A percentile compares a stretch with the other conserved stretches of the same genome.
These are phyloP conservation scores for Zaprionus africanus DNA, from an alignment of 1,140 invertebrate genomes.

Conservation along the genomic window DNA sequence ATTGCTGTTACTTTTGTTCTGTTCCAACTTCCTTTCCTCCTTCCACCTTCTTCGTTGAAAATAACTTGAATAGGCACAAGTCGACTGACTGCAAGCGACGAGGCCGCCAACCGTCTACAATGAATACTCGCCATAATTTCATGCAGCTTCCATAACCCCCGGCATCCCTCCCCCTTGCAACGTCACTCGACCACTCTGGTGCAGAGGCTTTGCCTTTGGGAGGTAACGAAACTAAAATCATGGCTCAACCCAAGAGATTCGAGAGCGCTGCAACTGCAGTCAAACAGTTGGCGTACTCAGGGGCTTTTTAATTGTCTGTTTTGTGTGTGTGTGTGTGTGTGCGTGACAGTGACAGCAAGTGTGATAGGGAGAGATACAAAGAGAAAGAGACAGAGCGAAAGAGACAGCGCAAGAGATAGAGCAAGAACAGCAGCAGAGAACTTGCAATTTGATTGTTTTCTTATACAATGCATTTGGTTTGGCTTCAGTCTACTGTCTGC, in stretches of 20 bases:
- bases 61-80: conserved; percentile 38
- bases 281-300: conserved; percentile 66
- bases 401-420: neutral
- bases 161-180: neutral
- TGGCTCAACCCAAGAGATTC: conserved; percentile 61
- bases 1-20: conserved; percentile 48
- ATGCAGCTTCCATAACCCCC: conserved; percentile 21
- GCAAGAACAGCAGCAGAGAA: neutral
- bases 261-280: conserved; percentile 58
- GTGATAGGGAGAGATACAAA: conserved; percentile 1
- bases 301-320: conserved; percentile 78
- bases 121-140: conserved; percentile 74
- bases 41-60: neutral
- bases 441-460: conserved; percentile 59
- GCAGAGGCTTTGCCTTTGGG: conserved; percentile 23
- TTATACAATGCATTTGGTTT: conserved; percentile 48
- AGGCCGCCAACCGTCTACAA: conserved; percentile 35
- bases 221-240: conserved; percentile 66
- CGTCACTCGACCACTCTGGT: conserved; percentile 13
- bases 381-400: neutral
- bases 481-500: conserved; percentile 31
- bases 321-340: conserved; percentile 15
- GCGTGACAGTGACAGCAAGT: neutral
- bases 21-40: too few species aligned
- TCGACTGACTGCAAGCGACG: conserved; percentile 3